Conservation (phyloP, 2,888 invertebrate genomes). For the Brachyopa scutellaris region DNA sequence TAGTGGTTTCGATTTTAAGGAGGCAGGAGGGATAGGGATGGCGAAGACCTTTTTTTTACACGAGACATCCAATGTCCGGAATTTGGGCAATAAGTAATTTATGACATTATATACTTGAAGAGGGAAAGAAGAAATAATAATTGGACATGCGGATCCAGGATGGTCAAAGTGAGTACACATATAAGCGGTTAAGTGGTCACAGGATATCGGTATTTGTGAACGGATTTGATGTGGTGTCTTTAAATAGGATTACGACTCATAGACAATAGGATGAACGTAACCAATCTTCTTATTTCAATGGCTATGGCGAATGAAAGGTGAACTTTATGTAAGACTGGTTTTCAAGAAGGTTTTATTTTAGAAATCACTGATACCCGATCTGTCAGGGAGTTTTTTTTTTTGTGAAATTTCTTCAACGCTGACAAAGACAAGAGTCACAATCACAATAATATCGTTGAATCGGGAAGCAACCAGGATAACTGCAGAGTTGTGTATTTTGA, state of each 20-base stretch:
- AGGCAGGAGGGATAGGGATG: background rate
- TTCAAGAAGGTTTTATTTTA: too few relatives aligned
- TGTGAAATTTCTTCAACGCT: too few relatives aligned
- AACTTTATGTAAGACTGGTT: too few relatives aligned
- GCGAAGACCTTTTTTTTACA: slow-evolving; percentile 25
- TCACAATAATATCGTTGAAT: too few relatives aligned
- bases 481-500: too few relatives aligned
- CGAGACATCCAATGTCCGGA: too few relatives aligned
- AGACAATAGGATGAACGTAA: slow-evolving; percentile 1
- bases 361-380: too few relatives aligned
- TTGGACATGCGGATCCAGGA: slow-evolving; percentile 33
- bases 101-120: slow-evolving; percentile 44
- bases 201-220: slow-evolving; percentile 17
- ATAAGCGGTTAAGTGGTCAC: slow-evolving; percentile 39
- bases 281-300: too few relatives aligned
- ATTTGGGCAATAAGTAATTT: slow-evolving; percentile 63
- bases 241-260: background rate
- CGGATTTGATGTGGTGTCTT: background rate
- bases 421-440: too few relatives aligned
- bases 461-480: too few relatives aligned
- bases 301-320: too few relatives aligned
- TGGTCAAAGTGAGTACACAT: background rate
- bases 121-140: slow-evolving; percentile 8
- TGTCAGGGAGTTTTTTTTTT: too few relatives aligned
- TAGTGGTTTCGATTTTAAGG: background rate